Conservation (phyloP, 1,140 invertebrate genomes). For the Halotydeus destructor region DNA sequence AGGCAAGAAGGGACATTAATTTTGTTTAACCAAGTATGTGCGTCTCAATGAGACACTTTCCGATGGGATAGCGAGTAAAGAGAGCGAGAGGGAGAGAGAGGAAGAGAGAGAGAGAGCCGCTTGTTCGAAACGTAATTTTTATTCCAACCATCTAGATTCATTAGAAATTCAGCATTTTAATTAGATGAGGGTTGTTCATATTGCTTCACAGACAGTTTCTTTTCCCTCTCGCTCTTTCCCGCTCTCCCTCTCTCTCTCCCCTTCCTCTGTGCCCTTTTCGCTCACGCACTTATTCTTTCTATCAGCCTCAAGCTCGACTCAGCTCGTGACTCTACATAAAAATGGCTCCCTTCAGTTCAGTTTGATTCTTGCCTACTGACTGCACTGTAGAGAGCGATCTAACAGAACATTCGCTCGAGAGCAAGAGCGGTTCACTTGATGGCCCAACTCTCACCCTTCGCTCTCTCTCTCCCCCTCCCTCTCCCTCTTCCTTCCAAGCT, state of each 20-base stretch:
- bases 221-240: conserved; percentile 1
- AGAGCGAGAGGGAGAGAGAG: too few species aligned
- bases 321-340: background rate
- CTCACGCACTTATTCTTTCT: background rate
- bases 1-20: too few species aligned
- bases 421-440: background rate
- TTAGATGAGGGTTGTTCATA: too few species aligned
- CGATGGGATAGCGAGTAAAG: too few species aligned
- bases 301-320: background rate
- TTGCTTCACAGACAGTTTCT: too few species aligned
- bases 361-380: background rate
- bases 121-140: too few species aligned
- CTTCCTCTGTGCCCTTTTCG: background rate
- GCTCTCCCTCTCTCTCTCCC: background rate
- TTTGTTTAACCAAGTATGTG: too few species aligned
- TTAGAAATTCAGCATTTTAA: too few species aligned
- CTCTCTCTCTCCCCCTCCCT: background rate
- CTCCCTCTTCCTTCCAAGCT: background rate
- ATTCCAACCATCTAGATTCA: too few species aligned
- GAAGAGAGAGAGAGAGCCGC: too few species aligned
- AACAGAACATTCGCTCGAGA: background rate
- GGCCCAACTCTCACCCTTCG: background rate
- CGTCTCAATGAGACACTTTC: too few species aligned
- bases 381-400: background rate
- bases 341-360: background rate